phyloP scores from a whole-genome alignment of 1,140 invertebrate species.

The Pseudomyrmex flavicornis region DNA sequence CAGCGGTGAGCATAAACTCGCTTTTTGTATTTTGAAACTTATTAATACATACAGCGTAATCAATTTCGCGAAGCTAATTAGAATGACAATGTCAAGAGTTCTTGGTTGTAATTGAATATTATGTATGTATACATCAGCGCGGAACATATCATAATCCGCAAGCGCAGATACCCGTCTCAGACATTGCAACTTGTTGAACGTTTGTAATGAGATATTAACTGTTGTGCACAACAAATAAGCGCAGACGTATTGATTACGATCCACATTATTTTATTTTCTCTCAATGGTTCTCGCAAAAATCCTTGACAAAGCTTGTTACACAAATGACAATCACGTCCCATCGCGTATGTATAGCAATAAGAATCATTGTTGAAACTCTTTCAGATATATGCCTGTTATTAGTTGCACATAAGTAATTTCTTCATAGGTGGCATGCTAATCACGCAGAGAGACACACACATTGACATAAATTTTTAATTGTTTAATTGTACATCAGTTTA shows the following conservation, averaged over 20 bases:
- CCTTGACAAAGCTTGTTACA: background rate
- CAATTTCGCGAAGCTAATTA: background rate
- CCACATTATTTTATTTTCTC: background rate
- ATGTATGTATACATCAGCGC: background rate
- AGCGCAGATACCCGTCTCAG: constrained; percentile 11
- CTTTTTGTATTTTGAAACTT: background rate
- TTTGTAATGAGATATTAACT: constrained; percentile 23
- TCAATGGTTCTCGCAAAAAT: background rate
- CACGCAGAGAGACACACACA: background rate
- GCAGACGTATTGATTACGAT: constrained; percentile 27
- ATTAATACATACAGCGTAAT: background rate
- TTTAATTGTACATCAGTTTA: background rate
- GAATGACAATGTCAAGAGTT: background rate
- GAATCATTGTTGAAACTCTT: constrained; percentile 18
- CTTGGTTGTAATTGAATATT: background rate
- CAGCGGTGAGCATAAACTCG: background rate
- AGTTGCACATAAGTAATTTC: constrained; percentile 36
- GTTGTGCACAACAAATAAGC: constrained; percentile 37
- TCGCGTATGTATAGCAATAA: background rate
- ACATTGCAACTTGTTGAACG: constrained; percentile 23
- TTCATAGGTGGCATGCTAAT: constrained; percentile 3
- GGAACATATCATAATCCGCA: constrained; percentile 28
- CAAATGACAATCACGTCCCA: too few relatives aligned
- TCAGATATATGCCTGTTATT: background rate
- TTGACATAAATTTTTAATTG: background rate